Conservation (phyloP, 1,140 invertebrate genomes). For the Caerostris extrusa region DNA sequence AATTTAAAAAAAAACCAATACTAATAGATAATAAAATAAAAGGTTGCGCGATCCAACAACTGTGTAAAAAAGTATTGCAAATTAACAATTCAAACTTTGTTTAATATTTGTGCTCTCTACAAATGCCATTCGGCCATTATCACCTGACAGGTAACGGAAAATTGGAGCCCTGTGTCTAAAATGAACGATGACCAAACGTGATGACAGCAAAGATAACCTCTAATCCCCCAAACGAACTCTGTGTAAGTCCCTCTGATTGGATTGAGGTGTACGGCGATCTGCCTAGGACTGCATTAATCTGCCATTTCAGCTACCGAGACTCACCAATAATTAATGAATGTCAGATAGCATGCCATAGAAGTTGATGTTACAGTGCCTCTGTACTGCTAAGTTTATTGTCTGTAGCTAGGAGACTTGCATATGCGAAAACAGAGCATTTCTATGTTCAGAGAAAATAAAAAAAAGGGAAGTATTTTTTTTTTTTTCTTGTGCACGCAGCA, state of each 20-base stretch:
- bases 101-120: not conserved
- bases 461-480: not conserved
- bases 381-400: conserved; percentile 38
- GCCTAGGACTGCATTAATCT: conserved; percentile 50
- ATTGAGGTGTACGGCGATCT: conserved; percentile 41
- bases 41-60: no score
- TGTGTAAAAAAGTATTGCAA: not conserved
- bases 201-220: conserved; percentile 56
- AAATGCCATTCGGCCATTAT: conserved; percentile 20
- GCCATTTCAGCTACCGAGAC: conserved; percentile 38
- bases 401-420: not conserved
- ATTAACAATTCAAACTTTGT: not conserved
- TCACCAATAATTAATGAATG: conserved; percentile 60
- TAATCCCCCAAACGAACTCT: conserved; percentile 51
- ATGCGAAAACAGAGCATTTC: conserved; percentile 7
- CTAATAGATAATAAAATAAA: no score
- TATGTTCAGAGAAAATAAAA: not conserved
- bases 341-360: conserved; percentile 44
- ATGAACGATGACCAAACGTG: conserved; percentile 35
- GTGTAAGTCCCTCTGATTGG: conserved; percentile 55
- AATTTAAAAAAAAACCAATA: no score
- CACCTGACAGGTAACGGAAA: conserved; percentile 31
- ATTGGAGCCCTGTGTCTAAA: conserved; percentile 26
- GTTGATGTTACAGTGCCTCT: conserved; percentile 7
- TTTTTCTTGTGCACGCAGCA: not conserved